Conservation (phyloP, 2,888 invertebrate genomes). For the Cheilosia variabilis region DNA sequence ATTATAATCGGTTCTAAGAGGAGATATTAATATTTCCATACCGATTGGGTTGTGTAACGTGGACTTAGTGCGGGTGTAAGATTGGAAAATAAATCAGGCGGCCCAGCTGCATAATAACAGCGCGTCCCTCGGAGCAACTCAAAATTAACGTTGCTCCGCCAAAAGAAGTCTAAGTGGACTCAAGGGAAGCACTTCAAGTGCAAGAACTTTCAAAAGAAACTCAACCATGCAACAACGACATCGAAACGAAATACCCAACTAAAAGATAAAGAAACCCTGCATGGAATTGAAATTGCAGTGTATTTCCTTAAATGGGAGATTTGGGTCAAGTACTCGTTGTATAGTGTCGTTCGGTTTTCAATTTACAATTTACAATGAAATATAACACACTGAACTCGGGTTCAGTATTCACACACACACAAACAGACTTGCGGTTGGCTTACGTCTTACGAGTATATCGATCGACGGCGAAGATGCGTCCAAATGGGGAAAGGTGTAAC, state of each 20-base stretch:
- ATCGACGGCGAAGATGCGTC: conserved; percentile 15
- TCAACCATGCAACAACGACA: conserved; percentile 53
- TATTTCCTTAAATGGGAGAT: conserved; percentile 70
- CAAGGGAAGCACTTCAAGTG: conserved; percentile 69
- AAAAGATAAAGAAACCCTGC: conserved; percentile 65
- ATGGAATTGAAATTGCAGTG: conserved; percentile 53
- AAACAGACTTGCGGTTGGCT: conserved; percentile 1
- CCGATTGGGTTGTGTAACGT: conserved; percentile 23
- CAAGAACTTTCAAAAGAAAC: conserved; percentile 68
- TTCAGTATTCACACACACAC: not conserved
- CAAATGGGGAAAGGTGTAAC: conserved; percentile 28
- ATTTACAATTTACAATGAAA: conserved; percentile 28
- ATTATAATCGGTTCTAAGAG: conserved; percentile 32
- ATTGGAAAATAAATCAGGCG: not conserved
- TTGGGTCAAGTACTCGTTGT: conserved; percentile 66
- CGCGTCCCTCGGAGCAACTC: not conserved
- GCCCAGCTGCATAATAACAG: conserved; percentile 11
- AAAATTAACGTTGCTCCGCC: conserved; percentile 7
- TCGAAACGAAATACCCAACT: conserved; percentile 21
- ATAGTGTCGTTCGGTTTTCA: conserved; percentile 33
- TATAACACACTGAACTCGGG: conserved; percentile 28
- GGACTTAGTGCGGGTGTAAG: conserved; percentile 17
- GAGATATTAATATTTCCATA: not conserved
- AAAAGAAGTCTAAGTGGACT: conserved; percentile 30
- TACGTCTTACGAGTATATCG: conserved; percentile 44